phyloP scores from a whole-genome alignment of 2,113 vertebrate species.

The Limanda limanda region DNA sequence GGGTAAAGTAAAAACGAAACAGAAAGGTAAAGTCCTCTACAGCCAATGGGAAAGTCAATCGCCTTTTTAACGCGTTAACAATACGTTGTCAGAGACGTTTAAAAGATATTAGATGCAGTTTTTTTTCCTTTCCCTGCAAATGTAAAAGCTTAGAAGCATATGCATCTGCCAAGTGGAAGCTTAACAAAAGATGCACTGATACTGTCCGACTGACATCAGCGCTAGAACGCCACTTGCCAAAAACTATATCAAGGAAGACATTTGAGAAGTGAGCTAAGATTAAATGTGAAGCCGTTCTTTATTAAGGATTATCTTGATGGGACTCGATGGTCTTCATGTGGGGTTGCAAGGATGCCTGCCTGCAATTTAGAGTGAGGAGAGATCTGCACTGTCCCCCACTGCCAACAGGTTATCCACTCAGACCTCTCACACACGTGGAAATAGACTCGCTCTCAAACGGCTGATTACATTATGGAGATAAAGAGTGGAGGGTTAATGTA shows the following conservation, averaged over 20 bases:
- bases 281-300: slow-evolving; percentile 86
- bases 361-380: slow-evolving; percentile 80
- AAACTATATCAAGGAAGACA: slow-evolving; percentile 84
- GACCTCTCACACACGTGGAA: slow-evolving; percentile 74
- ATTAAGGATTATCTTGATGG: slow-evolving; percentile 86
- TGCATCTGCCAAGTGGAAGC: slow-evolving; percentile 63
- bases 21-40: no score
- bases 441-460: slow-evolving; percentile 65
- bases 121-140: slow-evolving; percentile 17
- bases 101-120: background rate
- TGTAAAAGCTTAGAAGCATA: slow-evolving; percentile 33
- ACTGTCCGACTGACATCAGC: slow-evolving; percentile 76
- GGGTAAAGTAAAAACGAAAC: no score
- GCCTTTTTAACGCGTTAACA: no score
- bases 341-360: slow-evolving; percentile 75
- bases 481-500: slow-evolving; percentile 34
- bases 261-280: slow-evolving; percentile 82
- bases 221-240: slow-evolving; percentile 80
- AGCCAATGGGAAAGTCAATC: no score
- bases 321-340: slow-evolving; percentile 77
- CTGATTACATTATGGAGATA: slow-evolving; percentile 59
- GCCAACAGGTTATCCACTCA: slow-evolving; percentile 78
- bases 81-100: background rate
- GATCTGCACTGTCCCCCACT: slow-evolving; percentile 75
- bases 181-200: slow-evolving; percentile 79